These are phyloP conservation scores for Lomographa bimaculata DNA, from an alignment of 2,888 invertebrate species.

Conservation along the genomic window DNA sequence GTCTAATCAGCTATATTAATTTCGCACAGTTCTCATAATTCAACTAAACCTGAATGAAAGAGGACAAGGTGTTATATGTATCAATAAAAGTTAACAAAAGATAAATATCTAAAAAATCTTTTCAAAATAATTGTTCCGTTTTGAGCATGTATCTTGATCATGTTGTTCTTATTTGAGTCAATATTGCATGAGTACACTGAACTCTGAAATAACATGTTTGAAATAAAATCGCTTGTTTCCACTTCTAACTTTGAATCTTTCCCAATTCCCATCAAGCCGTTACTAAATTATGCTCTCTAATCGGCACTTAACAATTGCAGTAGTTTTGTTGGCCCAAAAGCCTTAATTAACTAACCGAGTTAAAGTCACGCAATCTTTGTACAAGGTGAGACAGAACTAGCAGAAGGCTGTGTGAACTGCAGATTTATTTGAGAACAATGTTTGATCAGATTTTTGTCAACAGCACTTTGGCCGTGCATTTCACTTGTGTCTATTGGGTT, in stretches of 20 bases:
- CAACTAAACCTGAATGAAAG: too few relatives aligned
- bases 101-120: too few relatives aligned
- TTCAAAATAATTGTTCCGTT: too few relatives aligned
- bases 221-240: too few relatives aligned
- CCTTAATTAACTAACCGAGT: constrained; percentile 55
- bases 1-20: too few relatives aligned
- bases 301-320: constrained; percentile 32
- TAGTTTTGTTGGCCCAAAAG: constrained; percentile 51
- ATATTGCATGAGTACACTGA: too few relatives aligned
- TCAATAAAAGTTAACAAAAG: too few relatives aligned
- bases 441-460: constrained; percentile 12
- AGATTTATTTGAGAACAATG: constrained; percentile 36
- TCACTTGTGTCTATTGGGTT: constrained; percentile 8
- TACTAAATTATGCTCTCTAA: constrained; percentile 32
- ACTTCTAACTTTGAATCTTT: constrained; percentile 8
- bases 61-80: too few relatives aligned
- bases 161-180: too few relatives aligned
- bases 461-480: constrained; percentile 7
- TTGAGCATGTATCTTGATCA: too few relatives aligned
- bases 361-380: constrained; percentile 54
- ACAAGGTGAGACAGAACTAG: constrained; percentile 58
- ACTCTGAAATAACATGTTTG: too few relatives aligned
- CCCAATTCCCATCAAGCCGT: constrained; percentile 25
- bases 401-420: constrained; percentile 59
- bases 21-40: too few relatives aligned